Conservation (phyloP, 2,888 invertebrate genomes). For the Maniola hyperantus region DNA sequence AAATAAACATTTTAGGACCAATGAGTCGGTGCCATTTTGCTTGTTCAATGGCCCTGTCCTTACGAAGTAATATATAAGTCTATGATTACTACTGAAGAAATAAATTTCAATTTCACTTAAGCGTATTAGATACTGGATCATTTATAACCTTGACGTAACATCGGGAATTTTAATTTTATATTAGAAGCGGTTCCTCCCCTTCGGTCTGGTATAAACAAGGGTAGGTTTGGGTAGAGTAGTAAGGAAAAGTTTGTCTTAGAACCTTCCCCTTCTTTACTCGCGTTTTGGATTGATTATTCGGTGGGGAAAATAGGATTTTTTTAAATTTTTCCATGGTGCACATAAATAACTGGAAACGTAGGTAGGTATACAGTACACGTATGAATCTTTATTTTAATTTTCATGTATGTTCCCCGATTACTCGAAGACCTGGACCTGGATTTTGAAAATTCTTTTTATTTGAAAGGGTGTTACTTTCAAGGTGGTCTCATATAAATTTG, state of each 20-base stretch:
- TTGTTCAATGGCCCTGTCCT: too few species aligned
- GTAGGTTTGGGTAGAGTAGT: not conserved
- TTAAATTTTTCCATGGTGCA: not conserved
- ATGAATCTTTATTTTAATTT: too few species aligned
- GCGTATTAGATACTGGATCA: slow-evolving; percentile 50
- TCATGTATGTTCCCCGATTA: too few species aligned
- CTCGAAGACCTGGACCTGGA: too few species aligned
- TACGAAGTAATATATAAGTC: too few species aligned
- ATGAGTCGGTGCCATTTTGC: too few species aligned
- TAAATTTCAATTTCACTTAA: slow-evolving; percentile 38
- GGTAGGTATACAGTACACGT: too few species aligned
- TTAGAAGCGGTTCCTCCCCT: slow-evolving; percentile 53
- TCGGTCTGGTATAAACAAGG: slow-evolving; percentile 7
- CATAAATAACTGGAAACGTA: not conserved
- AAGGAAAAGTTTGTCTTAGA: slow-evolving; percentile 7
- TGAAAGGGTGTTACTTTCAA: too few species aligned
- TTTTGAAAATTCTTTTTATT: too few species aligned
- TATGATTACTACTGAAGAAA: not conserved
- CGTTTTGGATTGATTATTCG: not conserved
- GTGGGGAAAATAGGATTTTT: not conserved
- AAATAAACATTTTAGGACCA: too few species aligned
- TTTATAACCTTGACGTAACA: slow-evolving; percentile 59
- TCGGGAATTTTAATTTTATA: slow-evolving; percentile 67
- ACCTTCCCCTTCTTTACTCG: not conserved
- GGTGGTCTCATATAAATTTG: too few species aligned